phyloP scores from a whole-genome alignment of 1,140 invertebrate genomes.

The Periplaneta americana region DNA sequence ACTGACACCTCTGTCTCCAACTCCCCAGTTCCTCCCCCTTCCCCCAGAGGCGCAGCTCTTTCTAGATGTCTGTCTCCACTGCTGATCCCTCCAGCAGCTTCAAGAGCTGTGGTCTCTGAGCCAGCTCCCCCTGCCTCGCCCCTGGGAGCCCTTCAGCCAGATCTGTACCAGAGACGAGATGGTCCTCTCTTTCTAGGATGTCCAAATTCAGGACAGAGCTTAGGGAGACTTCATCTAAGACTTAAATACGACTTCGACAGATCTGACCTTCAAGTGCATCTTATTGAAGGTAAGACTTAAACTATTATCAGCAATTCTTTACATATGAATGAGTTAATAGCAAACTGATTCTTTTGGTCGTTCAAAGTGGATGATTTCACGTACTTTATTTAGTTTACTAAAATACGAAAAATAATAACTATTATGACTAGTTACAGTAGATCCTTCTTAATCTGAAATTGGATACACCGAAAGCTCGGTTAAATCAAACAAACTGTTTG shows the following conservation, averaged over 20 bases:
- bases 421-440: too few species aligned
- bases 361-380: too few species aligned
- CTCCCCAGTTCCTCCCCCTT: constrained; percentile 30
- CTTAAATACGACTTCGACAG: constrained; percentile 85
- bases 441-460: too few species aligned
- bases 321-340: too few species aligned
- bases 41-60: background rate
- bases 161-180: constrained; percentile 71
- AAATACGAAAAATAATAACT: too few species aligned
- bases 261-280: constrained; percentile 79
- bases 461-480: too few species aligned
- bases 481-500: too few species aligned
- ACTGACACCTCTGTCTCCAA: constrained; percentile 24
- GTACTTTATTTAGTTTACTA: too few species aligned
- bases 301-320: background rate
- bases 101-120: background rate
- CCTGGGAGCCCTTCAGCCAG: constrained; percentile 78
- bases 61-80: constrained; percentile 25
- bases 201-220: constrained; percentile 47
- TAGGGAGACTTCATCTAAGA: constrained; percentile 77
- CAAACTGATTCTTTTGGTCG: too few species aligned
- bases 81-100: constrained; percentile 24
- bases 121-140: constrained; percentile 57
- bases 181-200: constrained; percentile 65
- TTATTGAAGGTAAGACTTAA: constrained; percentile 71